Evolutionary conservation across 2,888 invertebrate genomes (phyloP).

Genomic region (Oscheius onirici): DNA sequence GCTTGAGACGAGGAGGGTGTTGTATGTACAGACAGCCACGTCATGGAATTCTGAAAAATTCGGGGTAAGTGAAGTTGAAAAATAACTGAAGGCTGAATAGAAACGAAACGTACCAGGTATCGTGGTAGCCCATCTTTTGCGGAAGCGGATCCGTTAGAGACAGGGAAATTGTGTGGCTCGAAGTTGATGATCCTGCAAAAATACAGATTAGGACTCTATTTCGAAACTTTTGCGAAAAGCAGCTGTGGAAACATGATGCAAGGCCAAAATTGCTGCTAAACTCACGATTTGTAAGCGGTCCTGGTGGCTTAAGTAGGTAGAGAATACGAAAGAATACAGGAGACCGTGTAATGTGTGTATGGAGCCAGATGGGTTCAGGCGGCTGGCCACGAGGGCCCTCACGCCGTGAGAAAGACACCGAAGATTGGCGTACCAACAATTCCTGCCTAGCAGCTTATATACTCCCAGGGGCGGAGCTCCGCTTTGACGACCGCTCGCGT

Average conservation of each 20-base stretch:
- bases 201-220: neutral
- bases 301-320: constrained; percentile 6
- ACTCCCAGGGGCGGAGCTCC: constrained; percentile 23
- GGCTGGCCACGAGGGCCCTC: constrained; percentile 12
- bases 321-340: neutral
- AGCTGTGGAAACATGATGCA: neutral
- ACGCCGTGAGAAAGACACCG: constrained; percentile 22
- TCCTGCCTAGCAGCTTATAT: constrained; percentile 17
- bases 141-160: neutral
- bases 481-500: constrained; percentile 21
- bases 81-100: neutral
- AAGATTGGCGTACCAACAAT: constrained; percentile 16
- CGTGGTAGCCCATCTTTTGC: neutral
- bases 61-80: neutral
- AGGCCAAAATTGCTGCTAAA: neutral
- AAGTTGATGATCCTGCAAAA: constrained; percentile 3
- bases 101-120: neutral
- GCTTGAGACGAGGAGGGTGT: neutral
- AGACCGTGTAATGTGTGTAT: too few species aligned
- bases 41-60: neutral
- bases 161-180: neutral
- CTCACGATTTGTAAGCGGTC: constrained; percentile 1
- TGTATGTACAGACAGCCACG: constrained; percentile 26
- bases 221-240: neutral
- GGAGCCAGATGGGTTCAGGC: neutral